Conservation (phyloP, 2,797 vertebrate genomes). For the Otus scops region DNA sequence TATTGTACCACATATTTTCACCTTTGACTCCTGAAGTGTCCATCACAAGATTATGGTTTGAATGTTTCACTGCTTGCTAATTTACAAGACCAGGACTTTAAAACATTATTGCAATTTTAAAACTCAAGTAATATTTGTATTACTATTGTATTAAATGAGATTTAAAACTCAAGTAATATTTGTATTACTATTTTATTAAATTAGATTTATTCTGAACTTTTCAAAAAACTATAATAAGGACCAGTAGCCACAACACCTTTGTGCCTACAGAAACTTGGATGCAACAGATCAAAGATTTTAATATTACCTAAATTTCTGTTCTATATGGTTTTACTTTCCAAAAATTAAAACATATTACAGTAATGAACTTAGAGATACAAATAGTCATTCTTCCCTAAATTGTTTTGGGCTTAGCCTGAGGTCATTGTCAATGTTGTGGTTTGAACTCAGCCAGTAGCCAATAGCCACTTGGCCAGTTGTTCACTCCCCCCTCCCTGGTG, state of each 20-base stretch:
- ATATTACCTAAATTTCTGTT: not conserved
- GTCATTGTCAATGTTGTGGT: no score
- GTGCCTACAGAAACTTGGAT: not conserved
- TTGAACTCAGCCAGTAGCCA: no score
- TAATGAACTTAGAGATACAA: not conserved
- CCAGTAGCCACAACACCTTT: not conserved
- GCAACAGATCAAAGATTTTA: not conserved
- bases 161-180: not conserved
- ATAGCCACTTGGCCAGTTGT: no score
- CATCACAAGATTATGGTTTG: not conserved
- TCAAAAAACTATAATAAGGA: not conserved
- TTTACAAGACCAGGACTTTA: not conserved
- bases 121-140: not conserved
- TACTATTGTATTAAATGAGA: not conserved
- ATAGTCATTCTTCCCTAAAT: not conserved
- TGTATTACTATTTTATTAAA: not conserved
- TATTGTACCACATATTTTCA: not conserved
- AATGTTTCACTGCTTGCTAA: not conserved
- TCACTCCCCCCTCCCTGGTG: no score
- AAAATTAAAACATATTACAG: not conserved
- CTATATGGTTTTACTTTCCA: not conserved
- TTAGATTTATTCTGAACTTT: not conserved
- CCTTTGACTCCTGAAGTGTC: not conserved
- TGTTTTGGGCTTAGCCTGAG: not conserved
- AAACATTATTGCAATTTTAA: not conserved